phyloP scores from a whole-genome alignment of 2,797 vertebrate genomes.

The Phoxinus dragarum region DNA sequence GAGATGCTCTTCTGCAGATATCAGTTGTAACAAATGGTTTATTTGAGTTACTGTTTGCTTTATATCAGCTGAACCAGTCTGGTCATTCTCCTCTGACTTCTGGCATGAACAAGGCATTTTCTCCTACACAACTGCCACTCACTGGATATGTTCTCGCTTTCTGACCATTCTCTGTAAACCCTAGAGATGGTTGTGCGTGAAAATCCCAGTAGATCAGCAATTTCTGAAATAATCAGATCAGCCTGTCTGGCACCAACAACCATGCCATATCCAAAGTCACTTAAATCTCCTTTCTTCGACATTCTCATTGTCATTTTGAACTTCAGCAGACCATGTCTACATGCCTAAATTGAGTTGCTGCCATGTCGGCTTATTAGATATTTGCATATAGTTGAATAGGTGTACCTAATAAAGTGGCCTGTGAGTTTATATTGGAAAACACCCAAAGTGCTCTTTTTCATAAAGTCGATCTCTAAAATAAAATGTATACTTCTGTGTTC shows the following conservation, averaged over 20 bases:
- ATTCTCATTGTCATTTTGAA: not conserved
- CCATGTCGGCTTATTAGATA: not conserved
- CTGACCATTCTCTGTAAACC: not conserved
- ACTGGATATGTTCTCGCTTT: not conserved
- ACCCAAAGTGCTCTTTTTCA: not conserved
- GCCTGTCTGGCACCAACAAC: not conserved
- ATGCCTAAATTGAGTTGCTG: not conserved
- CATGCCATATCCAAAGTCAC: not conserved
- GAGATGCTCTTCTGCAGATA: not conserved
- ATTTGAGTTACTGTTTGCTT: not conserved
- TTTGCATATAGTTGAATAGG: not conserved
- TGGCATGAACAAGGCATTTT: slow-evolving; percentile 44
- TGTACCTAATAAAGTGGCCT: not conserved
- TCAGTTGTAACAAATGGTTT: not conserved
- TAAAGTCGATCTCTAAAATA: not conserved
- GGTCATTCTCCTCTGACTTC: slow-evolving; percentile 44
- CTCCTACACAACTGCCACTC: slow-evolving; percentile 12
- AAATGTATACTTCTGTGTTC: not conserved
- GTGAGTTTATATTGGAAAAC: not conserved
- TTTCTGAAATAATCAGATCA: not conserved
- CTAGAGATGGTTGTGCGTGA: not conserved
- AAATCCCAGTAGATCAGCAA: not conserved
- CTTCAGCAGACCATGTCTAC: not conserved
- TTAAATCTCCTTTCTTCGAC: not conserved
- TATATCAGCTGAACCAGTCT: slow-evolving; percentile 17